Percentiles rank a stretch among this genome's conserved stretches.
These are phyloP conservation scores for Strigops habroptila DNA, from an alignment of 2,113 vertebrate species.

Conservation along the genomic window DNA sequence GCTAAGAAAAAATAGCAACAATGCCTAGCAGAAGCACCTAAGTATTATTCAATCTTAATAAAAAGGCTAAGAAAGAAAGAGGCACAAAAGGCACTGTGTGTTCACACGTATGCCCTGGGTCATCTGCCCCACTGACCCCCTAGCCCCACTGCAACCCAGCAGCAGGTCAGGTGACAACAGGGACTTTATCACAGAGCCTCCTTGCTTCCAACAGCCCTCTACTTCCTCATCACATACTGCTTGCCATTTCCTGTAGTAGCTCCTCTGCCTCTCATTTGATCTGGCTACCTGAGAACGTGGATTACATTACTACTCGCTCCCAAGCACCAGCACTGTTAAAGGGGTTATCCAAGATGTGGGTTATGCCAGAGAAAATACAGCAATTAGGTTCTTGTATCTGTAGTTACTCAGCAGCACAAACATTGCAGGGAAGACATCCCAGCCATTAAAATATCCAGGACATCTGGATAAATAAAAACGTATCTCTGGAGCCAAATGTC, in stretches of 20 bases:
- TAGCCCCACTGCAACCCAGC: neutral
- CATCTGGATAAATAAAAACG: conserved; percentile 14
- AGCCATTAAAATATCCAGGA: neutral
- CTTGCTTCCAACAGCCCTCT: neutral
- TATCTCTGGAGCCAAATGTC: conserved; percentile 28
- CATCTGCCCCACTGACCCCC: neutral
- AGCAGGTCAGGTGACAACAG: rapidly evolving
- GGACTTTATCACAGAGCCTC: neutral
- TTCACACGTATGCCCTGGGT: neutral
- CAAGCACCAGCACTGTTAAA: neutral
- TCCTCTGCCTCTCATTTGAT: neutral
- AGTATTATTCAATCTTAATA: neutral
- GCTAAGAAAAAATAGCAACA: neutral
- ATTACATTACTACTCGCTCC: neutral
- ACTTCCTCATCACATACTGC: neutral
- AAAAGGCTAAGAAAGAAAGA: neutral
- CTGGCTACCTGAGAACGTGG: neutral
- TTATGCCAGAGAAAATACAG: conserved; percentile 4
- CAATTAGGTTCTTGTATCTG: conserved; percentile 10
- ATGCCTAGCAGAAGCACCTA: neutral
- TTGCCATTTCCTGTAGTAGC: neutral
- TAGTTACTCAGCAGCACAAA: neutral
- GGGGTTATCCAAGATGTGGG: neutral
- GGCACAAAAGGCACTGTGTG: rapidly evolving
- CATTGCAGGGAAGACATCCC: neutral